Evolutionary conservation across 2,113 vertebrate species (phyloP).

Genomic region (Misgurnus anguillicaudatus): DNA sequence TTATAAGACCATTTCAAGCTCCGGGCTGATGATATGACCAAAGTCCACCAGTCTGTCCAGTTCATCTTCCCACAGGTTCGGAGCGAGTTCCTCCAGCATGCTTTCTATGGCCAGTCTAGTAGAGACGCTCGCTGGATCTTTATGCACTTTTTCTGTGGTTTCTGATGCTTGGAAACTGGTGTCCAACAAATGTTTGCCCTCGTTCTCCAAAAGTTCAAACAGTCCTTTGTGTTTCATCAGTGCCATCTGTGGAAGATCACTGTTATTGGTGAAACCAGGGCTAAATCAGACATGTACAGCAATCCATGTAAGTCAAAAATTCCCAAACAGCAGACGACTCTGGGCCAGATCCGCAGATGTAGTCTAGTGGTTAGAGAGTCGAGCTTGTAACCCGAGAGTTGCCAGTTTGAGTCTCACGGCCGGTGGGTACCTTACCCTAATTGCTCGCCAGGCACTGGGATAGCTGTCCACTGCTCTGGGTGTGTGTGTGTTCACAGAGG

Average conservation of each 20-base stretch:
- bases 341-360: too few relatives aligned
- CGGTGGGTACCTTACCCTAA: too few relatives aligned
- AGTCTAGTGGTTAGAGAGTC: too few relatives aligned
- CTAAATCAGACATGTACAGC: background rate
- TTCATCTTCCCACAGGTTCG: slow-evolving; percentile 86
- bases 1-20: slow-evolving; percentile 78
- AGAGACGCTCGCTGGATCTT: slow-evolving; percentile 64
- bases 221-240: slow-evolving; percentile 82
- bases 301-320: background rate
- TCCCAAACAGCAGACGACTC: too few relatives aligned
- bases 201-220: slow-evolving; percentile 76
- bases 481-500: too few relatives aligned
- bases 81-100: slow-evolving; percentile 84
- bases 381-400: too few relatives aligned
- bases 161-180: slow-evolving; percentile 75
- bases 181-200: slow-evolving; percentile 68
- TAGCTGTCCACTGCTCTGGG: too few relatives aligned
- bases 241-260: slow-evolving; percentile 75
- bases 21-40: slow-evolving; percentile 82
- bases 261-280: background rate
- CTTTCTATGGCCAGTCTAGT: slow-evolving; percentile 78
- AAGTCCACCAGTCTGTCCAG: slow-evolving; percentile 82
- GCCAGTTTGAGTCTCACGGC: too few relatives aligned
- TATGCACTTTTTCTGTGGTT: background rate
- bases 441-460: too few relatives aligned